Evolutionary conservation across 2,888 invertebrate genomes (phyloP).

Genomic region (Drosophila mimetica): DNA sequence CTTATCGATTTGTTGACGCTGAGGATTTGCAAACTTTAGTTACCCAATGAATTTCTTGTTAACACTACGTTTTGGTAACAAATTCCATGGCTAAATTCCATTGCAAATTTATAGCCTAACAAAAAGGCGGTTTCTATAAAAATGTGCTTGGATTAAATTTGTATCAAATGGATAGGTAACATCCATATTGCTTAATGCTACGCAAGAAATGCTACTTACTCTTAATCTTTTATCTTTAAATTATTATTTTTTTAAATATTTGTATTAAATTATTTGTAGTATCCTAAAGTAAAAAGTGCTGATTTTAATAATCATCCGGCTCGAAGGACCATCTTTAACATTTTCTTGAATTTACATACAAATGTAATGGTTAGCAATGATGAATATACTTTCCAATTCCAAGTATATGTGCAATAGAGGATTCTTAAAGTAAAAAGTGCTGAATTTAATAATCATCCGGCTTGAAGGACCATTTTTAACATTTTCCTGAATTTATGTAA

Average conservation of each 20-base stretch:
- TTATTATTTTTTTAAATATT: neutral
- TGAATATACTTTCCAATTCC: neutral
- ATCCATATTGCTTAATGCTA: too few species aligned
- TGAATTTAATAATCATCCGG: neutral
- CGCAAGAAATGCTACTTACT: too few species aligned
- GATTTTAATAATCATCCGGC: neutral
- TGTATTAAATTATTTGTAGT: neutral
- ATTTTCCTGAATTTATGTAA: neutral
- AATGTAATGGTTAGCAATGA: neutral
- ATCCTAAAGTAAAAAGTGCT: neutral
- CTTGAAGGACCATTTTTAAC: neutral
- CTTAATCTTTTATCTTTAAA: too few species aligned
- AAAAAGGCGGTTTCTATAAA: too few species aligned
- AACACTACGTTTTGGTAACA: too few species aligned
- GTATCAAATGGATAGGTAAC: too few species aligned
- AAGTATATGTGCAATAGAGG: neutral
- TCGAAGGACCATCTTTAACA: neutral
- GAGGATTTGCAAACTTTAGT: neutral
- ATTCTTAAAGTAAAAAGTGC: neutral
- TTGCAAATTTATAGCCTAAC: too few species aligned
- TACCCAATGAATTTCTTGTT: too few species aligned
- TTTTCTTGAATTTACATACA: neutral
- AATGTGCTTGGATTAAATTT: too few species aligned
- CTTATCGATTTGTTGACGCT: constrained; percentile 1
- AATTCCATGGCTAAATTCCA: too few species aligned